Base-by-base conservation (phyloP, 2,888 invertebrate species). In the Drosophila sordidula region DNA sequence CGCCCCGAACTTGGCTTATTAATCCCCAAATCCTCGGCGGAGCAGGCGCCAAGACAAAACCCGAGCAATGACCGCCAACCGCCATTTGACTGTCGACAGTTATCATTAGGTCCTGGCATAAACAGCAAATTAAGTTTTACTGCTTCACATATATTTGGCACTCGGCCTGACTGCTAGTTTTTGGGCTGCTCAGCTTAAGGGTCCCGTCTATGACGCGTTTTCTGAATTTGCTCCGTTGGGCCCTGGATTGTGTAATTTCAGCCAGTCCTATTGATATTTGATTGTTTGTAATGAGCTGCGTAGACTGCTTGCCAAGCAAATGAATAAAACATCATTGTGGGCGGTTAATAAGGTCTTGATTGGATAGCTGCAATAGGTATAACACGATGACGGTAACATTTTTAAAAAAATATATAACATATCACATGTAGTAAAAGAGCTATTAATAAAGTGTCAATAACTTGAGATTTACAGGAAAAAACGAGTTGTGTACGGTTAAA, bases 71-170 rank as follows among this genome's bases (percentile, higher is more conserved):
- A 45, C 64, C 51, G 62, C 39, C 67, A 51, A 44, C 39, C 47
- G 42, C 55, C 51, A 42, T 51, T 29, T 59, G 49, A 52, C 44
- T 67, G 76, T 57, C 74, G 70, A 72, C 81, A 84, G 84, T 84
- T 87, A 79, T 84, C 87, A 84, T 84, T 87, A 84, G 77, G 79
- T 57, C 16, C 38, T 42, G 66, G 75, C 79, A 79, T 84, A 84
- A 87, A 84, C 83, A 84, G 68, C 79, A 84, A 84, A 84, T 84
- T 87, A 87, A 84, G 83, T 84, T 84, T 87, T 87, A 84, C 75
- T 84, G 70, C 71, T 75, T 70, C 71, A 85, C 76, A 78, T 86
- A 70, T 66, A 55, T 86, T 73, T 66, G 67, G 57, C 70, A 67
- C 69, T 77, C 46, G 26, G 52, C 42, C 50, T 49, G 55, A 46